Percentiles rank a stretch among this genome's conserved stretches.
Evolutionary conservation across 1,140 invertebrate genomes (phyloP).

Genomic region (Aphaenogaster floridana): DNA sequence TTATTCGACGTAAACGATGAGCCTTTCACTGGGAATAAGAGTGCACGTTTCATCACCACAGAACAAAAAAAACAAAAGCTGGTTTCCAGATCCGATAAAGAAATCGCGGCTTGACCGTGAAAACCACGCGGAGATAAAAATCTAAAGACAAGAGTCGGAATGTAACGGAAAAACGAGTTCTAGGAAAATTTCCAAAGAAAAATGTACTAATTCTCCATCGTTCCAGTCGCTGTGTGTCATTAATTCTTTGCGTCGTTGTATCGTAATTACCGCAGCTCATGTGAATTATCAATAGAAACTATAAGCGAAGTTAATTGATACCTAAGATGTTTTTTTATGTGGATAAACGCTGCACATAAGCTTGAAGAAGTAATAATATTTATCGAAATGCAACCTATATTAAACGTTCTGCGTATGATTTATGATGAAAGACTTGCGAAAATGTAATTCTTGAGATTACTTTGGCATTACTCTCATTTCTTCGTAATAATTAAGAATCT

Average conservation of each 20-base stretch:
- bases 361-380: not conserved
- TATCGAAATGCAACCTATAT: not conserved
- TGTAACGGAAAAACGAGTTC: slow-evolving; percentile 14
- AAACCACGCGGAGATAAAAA: not conserved
- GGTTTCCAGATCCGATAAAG: not conserved
- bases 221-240: not conserved
- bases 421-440: not conserved
- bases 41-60: not conserved
- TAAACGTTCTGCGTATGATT: not conserved
- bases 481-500: not conserved
- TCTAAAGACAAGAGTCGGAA: not conserved
- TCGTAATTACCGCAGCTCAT: not conserved
- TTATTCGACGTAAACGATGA: slow-evolving; percentile 9
- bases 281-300: not conserved
- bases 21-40: not conserved
- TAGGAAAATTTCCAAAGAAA: slow-evolving; percentile 9
- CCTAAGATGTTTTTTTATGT: not conserved
- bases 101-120: not conserved
- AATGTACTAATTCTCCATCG: slow-evolving; percentile 29
- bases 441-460: not conserved
- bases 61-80: not conserved
- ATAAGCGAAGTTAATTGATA: not conserved
- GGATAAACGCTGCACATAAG: not conserved
- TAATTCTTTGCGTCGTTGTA: not conserved
- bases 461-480: not conserved